Base-by-base conservation (phyloP, 2,797 vertebrate species). In the Hybognathus amarus region DNA sequence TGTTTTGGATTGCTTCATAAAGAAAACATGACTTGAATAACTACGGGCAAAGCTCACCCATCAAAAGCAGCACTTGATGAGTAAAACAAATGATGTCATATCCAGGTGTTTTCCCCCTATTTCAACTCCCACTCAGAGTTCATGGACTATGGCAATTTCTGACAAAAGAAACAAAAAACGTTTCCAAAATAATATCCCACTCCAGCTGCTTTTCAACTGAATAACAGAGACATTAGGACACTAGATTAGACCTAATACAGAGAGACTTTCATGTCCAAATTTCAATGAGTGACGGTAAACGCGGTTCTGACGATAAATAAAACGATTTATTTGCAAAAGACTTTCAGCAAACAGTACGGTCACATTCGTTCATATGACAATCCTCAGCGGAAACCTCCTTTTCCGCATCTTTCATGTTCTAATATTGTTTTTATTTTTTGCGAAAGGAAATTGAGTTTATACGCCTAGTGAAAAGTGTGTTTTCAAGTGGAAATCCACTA, bases 81-180 rank as follows among this genome's bases (percentile, higher is more conserved):
- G 77, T 71, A 95, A 94, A 95, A 94, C 91, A 93, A 90, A 95
- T 95, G 94, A 95, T 91, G 91, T 96, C 94, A 96, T 92, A 91
- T 94, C 93, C 94, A 95, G 94, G 94, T 95, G 94, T 90, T 91
- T 91, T 91, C 69, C 89, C 15, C 18, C 45, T 10, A 79, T 73
- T 85, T 79, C 54, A 59, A 83, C 70, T 87, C 88, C 81, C 81
- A 77, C 81, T 87, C 75, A 38, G 79, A 80, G 83, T 86, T 88
- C 87, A 77, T 83, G 87, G 84, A 84, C 82, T 70, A 45, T 18
- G 38, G 80, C 79, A 76, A 75, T 85, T 68, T 80, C 47, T 69
- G 59, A 86, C 56, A 74, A 54, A 80, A 80, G 18, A 80, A 86
- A 85, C 38, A 50, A 83, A 73, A 66, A 64, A 73, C 71, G 63